Conservation (phyloP, 2,888 invertebrate genomes). For the Melanargia galathea region DNA sequence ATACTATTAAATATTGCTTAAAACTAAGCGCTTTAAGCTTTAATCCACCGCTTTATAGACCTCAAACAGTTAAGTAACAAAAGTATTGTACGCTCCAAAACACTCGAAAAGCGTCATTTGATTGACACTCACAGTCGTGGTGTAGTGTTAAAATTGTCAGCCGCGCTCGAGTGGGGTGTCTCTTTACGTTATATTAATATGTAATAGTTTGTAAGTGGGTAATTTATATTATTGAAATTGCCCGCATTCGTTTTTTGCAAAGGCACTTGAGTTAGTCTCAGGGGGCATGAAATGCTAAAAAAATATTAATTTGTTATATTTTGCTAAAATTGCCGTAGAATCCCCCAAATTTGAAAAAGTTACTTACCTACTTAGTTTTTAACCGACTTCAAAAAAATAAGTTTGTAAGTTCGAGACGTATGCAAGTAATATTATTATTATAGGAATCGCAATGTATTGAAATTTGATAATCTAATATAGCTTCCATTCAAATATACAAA, state of each 20-base stretch:
- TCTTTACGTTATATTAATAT: conserved; percentile 28
- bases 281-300: not conserved
- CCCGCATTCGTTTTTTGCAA: conserved; percentile 13
- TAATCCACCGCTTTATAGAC: conserved; percentile 33
- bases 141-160: conserved; percentile 53
- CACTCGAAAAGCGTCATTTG: conserved; percentile 57
- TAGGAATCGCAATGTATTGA: too few species aligned
- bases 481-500: too few species aligned
- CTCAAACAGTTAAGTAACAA: conserved; percentile 55
- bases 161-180: conserved; percentile 36
- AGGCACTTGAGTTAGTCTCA: not conserved
- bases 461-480: too few species aligned
- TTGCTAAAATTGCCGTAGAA: conserved; percentile 41
- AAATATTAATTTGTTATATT: not conserved
- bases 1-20: not conserved
- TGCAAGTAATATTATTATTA: too few species aligned
- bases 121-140: conserved; percentile 69
- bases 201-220: conserved; percentile 18
- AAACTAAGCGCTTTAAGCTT: conserved; percentile 38
- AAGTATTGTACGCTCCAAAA: conserved; percentile 68
- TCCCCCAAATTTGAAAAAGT: not conserved
- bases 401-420: too few species aligned
- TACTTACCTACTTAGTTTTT: too few species aligned
- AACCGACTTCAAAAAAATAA: too few species aligned
- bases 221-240: not conserved